These are phyloP conservation scores for Dusona sp. DNA, from an alignment of 2,888 invertebrate genomes.

Conservation along the genomic window DNA sequence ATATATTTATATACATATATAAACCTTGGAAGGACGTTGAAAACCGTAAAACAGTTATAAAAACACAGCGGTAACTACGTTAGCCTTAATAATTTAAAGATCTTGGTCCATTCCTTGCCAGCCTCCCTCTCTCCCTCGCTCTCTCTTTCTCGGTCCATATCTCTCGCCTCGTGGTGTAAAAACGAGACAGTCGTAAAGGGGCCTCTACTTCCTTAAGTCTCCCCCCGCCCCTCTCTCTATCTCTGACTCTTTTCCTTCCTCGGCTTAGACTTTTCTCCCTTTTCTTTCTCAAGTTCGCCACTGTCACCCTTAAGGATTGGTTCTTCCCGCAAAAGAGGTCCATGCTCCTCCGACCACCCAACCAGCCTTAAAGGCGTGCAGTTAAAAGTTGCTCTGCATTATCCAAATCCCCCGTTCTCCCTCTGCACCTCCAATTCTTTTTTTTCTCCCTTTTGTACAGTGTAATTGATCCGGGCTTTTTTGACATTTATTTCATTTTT, in stretches of 20 bases:
- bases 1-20: conserved; percentile 1
- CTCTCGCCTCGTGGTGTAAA: conserved; percentile 46
- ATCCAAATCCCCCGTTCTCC: conserved; percentile 73
- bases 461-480: neutral
- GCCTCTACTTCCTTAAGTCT: conserved; percentile 54
- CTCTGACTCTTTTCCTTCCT: neutral
- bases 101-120: conserved; percentile 16
- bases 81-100: conserved; percentile 83
- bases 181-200: conserved; percentile 82
- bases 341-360: conserved; percentile 1
- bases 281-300: conserved; percentile 44
- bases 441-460: neutral
- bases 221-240: neutral
- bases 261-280: neutral
- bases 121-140: neutral
- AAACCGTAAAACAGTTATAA: conserved; percentile 84
- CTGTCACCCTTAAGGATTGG: conserved; percentile 53
- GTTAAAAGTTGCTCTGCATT: conserved; percentile 82
- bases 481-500: neutral
- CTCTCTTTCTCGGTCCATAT: conserved; percentile 16
- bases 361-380: conserved; percentile 81
- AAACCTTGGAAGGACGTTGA: conserved; percentile 62
- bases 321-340: conserved; percentile 24
- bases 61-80: conserved; percentile 84
- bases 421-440: neutral